Evolutionary conservation across 2,113 vertebrate species (phyloP).

Genomic region (Lagopus leucura): DNA sequence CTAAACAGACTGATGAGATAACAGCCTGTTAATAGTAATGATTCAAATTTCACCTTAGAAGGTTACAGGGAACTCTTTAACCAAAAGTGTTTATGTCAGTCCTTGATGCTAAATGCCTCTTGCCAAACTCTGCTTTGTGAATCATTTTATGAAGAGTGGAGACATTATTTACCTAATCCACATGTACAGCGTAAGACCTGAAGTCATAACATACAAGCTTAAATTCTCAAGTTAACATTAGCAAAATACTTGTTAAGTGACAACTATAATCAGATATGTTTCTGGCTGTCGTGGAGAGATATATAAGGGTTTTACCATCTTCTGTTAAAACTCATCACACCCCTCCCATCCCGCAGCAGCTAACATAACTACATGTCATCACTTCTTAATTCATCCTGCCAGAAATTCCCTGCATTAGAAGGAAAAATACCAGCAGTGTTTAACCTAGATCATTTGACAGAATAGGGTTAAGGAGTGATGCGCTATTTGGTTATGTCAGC

Average conservation of each 20-base stretch:
- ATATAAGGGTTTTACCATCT: background rate
- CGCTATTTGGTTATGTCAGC: background rate
- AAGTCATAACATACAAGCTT: background rate
- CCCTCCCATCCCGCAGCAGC: background rate
- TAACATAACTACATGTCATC: background rate
- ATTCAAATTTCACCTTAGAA: conserved; percentile 50
- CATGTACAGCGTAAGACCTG: background rate
- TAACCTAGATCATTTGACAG: background rate
- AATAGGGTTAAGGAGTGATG: background rate
- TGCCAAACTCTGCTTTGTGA: background rate
- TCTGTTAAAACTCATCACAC: background rate
- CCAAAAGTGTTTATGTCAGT: background rate
- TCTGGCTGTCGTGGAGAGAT: background rate
- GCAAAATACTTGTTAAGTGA: background rate
- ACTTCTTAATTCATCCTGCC: background rate
- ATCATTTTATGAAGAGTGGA: background rate
- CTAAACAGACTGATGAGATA: conserved; percentile 20
- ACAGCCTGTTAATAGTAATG: conserved; percentile 52
- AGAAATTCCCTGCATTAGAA: background rate
- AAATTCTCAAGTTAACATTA: background rate
- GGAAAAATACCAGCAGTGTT: background rate
- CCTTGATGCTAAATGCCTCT: background rate
- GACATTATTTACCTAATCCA: background rate
- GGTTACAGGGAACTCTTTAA: conserved; percentile 19
- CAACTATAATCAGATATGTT: background rate